Conservation (phyloP, 2,797 vertebrate species). For the Tangara arthus region DNA sequence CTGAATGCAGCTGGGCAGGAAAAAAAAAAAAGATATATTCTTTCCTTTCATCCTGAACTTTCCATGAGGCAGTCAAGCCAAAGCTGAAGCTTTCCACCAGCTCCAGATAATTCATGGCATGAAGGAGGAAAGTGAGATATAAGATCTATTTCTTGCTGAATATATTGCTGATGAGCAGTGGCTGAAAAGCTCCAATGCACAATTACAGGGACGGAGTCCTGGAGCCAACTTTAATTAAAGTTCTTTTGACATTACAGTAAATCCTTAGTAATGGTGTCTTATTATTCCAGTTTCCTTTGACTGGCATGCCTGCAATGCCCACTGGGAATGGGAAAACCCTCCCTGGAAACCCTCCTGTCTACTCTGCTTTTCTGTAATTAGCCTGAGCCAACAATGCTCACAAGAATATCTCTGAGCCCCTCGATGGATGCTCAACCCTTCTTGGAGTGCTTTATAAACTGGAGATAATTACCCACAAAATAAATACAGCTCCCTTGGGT, state of each 20-base stretch:
- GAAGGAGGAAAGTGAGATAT: not conserved
- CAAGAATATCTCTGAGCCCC: not conserved
- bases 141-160: not conserved
- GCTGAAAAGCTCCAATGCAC: not conserved
- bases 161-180: not conserved
- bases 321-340: not conserved
- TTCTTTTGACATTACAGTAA: not conserved
- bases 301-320: not conserved
- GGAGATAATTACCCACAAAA: not conserved
- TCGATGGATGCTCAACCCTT: not conserved
- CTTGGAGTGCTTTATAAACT: not conserved
- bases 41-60: not conserved
- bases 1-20: accelerated
- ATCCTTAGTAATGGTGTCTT: not conserved
- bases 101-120: not conserved
- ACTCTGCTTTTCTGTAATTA: not conserved
- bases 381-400: not conserved
- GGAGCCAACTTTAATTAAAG: not conserved
- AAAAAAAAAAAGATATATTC: not conserved
- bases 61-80: not conserved
- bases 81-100: not conserved
- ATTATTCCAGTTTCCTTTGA: not conserved
- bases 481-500: not conserved
- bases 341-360: not conserved
- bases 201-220: not conserved